A percentile compares a stretch with the other conserved stretches of the same genome.
These are phyloP conservation scores for Chironomus riparius DNA, from an alignment of 2,888 invertebrate species.

Conservation along the genomic window DNA sequence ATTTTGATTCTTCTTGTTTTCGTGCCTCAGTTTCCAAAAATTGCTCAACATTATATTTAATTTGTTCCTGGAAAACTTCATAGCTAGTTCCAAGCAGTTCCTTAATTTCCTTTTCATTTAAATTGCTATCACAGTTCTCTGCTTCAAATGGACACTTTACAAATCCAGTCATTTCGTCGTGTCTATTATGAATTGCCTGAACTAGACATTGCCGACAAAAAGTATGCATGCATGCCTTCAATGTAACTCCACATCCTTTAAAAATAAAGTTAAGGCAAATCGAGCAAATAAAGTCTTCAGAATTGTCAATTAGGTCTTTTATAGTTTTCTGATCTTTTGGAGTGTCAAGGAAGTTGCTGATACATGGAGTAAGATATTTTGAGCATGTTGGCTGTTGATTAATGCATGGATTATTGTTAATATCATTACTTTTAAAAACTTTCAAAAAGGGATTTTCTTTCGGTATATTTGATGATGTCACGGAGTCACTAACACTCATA, in stretches of 20 bases:
- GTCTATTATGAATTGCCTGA: not conserved
- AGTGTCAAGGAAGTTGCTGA: not conserved
- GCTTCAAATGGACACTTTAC: conserved; percentile 1
- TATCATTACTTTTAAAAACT: not conserved
- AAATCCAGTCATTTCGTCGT: not conserved
- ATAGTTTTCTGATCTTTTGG: no score
- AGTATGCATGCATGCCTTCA: conserved; percentile 8
- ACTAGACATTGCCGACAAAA: conserved; percentile 1
- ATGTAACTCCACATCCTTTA: not conserved
- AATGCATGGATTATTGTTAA: not conserved
- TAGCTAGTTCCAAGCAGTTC: not conserved
- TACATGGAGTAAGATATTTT: no score
- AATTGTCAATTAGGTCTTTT: not conserved
- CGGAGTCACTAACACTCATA: not conserved
- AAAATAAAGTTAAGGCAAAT: not conserved
- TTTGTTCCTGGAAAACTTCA: not conserved
- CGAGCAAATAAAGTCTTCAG: conserved; percentile 9
- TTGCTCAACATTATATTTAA: not conserved
- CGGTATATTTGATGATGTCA: not conserved
- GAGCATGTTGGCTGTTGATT: not conserved
- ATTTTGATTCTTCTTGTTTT: not conserved
- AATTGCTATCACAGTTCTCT: not conserved
- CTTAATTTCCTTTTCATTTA: not conserved
- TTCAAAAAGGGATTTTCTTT: not conserved
- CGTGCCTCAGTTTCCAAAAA: not conserved